phyloP scores from a whole-genome alignment of 2,113 vertebrate species.

The Ondatra zibethicus region DNA sequence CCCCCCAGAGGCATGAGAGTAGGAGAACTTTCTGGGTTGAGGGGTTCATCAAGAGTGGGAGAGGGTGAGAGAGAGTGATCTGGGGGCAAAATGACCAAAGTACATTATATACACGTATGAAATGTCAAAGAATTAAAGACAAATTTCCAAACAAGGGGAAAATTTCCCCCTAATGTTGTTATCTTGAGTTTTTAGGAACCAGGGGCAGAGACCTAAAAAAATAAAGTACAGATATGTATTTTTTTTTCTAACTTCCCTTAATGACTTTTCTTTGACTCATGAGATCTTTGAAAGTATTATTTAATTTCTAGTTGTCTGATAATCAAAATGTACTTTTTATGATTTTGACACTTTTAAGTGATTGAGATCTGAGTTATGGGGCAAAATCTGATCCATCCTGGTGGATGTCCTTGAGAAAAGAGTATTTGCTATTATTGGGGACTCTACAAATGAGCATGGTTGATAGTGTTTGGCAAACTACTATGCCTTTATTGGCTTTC shows the following conservation, averaged over 20 bases:
- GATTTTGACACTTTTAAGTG: background rate
- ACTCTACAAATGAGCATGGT: background rate
- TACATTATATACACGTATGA: background rate
- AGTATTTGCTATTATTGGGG: background rate
- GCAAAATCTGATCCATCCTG: background rate
- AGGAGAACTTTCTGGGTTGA: background rate
- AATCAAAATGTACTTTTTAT: background rate
- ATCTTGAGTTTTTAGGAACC: background rate
- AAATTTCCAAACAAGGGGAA: background rate
- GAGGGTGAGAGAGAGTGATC: background rate
- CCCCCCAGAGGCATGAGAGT: no score
- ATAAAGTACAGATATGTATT: background rate
- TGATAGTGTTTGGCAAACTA: background rate
- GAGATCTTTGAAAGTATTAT: slow-evolving; percentile 5
- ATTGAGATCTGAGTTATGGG: background rate
- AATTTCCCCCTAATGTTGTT: background rate
- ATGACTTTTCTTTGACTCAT: background rate
- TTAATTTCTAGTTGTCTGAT: slow-evolving; percentile 1
- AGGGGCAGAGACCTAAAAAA: background rate
- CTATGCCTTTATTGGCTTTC: background rate
- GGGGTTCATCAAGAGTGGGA: background rate
- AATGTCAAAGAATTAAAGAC: background rate
- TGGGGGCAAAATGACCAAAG: background rate
- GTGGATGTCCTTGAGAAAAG: background rate
- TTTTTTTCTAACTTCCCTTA: slow-evolving; percentile 3